Conservation (phyloP, 2,888 invertebrate species). For the Ernsta delagoae region DNA sequence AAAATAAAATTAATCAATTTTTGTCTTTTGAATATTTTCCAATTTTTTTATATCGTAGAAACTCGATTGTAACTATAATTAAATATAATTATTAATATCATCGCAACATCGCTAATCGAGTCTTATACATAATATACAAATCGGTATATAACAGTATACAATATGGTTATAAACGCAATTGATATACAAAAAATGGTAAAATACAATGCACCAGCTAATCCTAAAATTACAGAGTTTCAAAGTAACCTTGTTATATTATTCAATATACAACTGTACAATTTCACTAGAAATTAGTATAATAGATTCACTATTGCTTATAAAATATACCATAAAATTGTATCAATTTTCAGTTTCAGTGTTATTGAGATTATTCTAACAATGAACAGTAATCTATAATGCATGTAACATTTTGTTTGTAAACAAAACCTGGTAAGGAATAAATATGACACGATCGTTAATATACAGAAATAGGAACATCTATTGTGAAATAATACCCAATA, state of each 20-base stretch:
- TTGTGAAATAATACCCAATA: too few relatives aligned
- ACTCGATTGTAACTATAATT: constrained; percentile 2
- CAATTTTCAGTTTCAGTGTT: neutral
- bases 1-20: constrained; percentile 6
- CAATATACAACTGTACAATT: constrained; percentile 9
- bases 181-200: constrained; percentile 10
- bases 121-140: constrained; percentile 18
- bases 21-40: constrained; percentile 24
- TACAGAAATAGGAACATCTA: too few relatives aligned
- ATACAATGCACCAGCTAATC: constrained; percentile 17
- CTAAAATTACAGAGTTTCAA: constrained; percentile 8
- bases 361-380: too few relatives aligned
- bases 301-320: neutral
- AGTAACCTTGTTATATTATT: neutral
- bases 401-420: too few relatives aligned
- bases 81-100: constrained; percentile 11
- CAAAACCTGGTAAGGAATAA: too few relatives aligned
- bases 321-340: neutral
- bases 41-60: constrained; percentile 30
- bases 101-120: constrained; percentile 1
- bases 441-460: too few relatives aligned
- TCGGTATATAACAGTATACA: constrained; percentile 1
- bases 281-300: neutral
- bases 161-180: constrained; percentile 4
- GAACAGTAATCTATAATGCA: too few relatives aligned